Evolutionary conservation across 2,113 vertebrate genomes (phyloP), one percentile per base, ranked within the genome.

Genomic region (Centropus bengalensis): DNA sequence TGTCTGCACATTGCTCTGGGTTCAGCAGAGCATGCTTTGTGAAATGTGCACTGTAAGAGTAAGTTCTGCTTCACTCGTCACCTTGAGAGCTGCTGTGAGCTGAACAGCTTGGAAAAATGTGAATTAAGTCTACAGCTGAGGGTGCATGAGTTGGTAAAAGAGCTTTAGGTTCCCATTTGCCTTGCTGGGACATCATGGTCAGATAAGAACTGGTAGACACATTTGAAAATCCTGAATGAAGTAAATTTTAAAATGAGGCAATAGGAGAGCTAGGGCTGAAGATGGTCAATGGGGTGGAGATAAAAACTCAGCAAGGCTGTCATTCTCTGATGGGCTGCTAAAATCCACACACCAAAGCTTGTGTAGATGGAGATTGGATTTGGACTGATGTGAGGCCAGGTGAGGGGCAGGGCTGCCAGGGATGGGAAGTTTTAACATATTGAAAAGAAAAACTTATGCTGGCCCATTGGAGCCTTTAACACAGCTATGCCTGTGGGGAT

Each of bases 31-130:
- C 83, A 2, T n/a, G 30, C 14, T 30, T 12, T 14, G 73, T 51
- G 38, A 82, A 85, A 82, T 82, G 47, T 91, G 95, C 78, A 0
- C 47, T 8, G 74, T 79, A 64, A 91, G 92, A 49, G 32, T 22
- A 95, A 68, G 78, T 96, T 96, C 94, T 85, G 88, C 95, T 70
- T 95, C 47, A 0, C 26, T 91, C 51, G 75, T 68, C 75, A 86
- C 91, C 88, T 89, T 75, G 78, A 80, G 81, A 87, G 49, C n/a
- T 58, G 26, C 71, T 82, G 32, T 2, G 30, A 67, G 47, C 15
- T 13, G 79, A 36, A 30, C 8, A 45, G 30, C 45, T 63, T 11
- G 51, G 26, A n/a, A 63, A 93, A 69, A 14, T 0, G 9, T 47
- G 56, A 59, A 66, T 81, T 49, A 8, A 9, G 4, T 13, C 60